Base-by-base conservation (phyloP, 2,113 vertebrate species). In the Numenius arquata region DNA sequence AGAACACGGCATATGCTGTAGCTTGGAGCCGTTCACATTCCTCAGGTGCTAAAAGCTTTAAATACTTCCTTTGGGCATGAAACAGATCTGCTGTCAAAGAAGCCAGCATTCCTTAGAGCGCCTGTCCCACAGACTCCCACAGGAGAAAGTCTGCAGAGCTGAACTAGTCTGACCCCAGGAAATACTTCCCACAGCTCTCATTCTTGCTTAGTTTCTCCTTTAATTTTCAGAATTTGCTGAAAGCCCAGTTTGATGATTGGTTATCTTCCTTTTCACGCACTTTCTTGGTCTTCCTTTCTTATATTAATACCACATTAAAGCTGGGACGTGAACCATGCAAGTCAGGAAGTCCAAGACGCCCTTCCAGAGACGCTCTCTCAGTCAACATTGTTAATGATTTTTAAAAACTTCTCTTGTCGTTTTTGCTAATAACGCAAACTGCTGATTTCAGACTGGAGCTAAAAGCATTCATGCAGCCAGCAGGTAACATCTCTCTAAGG, bases 151-250 rank as follows among this genome's bases (percentile, higher is more conserved):
- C 91, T 89, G 94, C 81, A 66, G 74, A 48, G 85, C 71, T 96
- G 95, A 96, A 96, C 93, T 89, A 78, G 77, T 14, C 74, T 97
- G 93, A 96, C 95, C 93, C 85, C 94, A 95, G 94, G 94, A 97
- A 97, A 87, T 89, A 71, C 84, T 95, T 89, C 59, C 62, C 71
- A 83, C 58, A 66, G 43, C 81, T 95, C 66, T 85, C 53, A 61
- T 86, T 78, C 81, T 87, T 94, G 66, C 70, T 79, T 68, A 43
- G 70, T 15, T 88, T 78, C 58, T 87, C 73, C 89, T 95, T 94
- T 73, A 82, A 82, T 73, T 83, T 91, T 76, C 62, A 50, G 41
- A 65, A 87, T 85, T 82, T 5, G 38, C 77, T 92, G 89, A 92
- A 91, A 93, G 83, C 61, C 59, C 38, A 34, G 36, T 85, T 59